Evolutionary conservation across 1,140 invertebrate species (phyloP), one percentile per base, ranked within the genome.

Genomic region (Drosophila yakuba): DNA sequence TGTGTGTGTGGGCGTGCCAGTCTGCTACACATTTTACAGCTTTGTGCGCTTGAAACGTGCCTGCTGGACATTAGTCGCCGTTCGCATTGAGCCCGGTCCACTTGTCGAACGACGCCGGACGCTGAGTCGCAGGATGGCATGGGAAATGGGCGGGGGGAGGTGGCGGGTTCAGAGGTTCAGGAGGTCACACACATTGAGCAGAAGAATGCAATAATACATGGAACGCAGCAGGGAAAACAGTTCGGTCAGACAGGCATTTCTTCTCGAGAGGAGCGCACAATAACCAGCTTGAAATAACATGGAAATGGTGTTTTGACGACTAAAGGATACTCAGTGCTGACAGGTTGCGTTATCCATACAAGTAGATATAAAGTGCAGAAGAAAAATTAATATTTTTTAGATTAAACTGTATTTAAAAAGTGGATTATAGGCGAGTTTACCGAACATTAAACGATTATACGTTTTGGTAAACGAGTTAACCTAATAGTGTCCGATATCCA

Each of bases 1-100:
- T 28, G 28, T 47, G 32, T 39, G 35, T 43, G 58, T 58, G 74
- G 39, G 48, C 55, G 62, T 59, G 25, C 45, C 45, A 52, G 58
- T 45, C 41, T 64, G 78, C 66, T 80, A 77, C 66, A 86, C 71
- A 78, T 86, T 86, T 74, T 78, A 78, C 73, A 80, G 81, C 74
- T 86, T 74, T 86, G 78, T 86, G 67, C 79, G 78, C 51, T 86
- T 61, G 61, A 74, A 85, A 78, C 74, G 74, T 74, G 78, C 78
- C 81, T 77, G 82, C 81, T 74, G 82, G 81, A 86, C 81, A 86
- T 86, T 66, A 84, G 73, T 84, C 81, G 82, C 82, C 74, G 71
- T 78, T 78, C 68, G 47, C 63, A 61, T 66, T 62, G 41, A 61
- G 58, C 43, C 39, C 41, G 74, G 32, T 41, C 64, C 61, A 68